Evolutionary conservation across 2,797 vertebrate species (phyloP).

Genomic region (Ibycter americanus): DNA sequence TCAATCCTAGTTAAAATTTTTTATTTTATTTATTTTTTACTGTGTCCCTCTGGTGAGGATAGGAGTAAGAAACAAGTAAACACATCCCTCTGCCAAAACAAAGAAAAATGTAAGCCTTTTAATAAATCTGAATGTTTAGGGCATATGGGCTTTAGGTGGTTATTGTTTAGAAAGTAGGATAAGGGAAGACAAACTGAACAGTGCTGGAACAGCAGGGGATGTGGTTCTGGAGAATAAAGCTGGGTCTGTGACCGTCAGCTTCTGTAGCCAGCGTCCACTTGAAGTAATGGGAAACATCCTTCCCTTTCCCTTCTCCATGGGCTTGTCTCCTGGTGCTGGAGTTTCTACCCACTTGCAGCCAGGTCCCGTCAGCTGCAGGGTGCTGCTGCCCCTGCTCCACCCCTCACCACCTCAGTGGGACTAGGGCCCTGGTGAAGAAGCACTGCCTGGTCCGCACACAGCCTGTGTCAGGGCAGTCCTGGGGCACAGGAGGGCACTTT

Average conservation of each 20-base stretch:
- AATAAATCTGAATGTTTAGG: neutral
- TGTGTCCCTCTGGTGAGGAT: neutral
- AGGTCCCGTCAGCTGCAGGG: neutral
- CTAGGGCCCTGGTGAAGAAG: neutral
- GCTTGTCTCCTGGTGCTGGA: neutral
- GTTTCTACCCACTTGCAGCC: neutral
- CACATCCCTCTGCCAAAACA: neutral
- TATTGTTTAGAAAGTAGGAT: neutral
- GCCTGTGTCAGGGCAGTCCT: fast-evolving
- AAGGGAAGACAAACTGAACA: neutral
- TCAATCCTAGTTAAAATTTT: neutral
- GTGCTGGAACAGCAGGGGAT: neutral
- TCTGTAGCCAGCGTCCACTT: neutral
- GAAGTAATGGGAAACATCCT: neutral
- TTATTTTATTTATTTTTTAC: neutral
- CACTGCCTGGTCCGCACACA: fast-evolving
- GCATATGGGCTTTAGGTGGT: neutral
- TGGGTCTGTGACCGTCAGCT: neutral
- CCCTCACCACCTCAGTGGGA: neutral
- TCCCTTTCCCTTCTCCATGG: fast-evolving
- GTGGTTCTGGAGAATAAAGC: neutral
- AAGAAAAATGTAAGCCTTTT: neutral
- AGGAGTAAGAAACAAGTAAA: neutral
- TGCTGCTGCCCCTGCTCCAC: neutral
- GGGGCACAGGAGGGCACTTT: neutral